Conservation (phyloP, 2,888 invertebrate genomes). For the Nemurella pictetii region DNA sequence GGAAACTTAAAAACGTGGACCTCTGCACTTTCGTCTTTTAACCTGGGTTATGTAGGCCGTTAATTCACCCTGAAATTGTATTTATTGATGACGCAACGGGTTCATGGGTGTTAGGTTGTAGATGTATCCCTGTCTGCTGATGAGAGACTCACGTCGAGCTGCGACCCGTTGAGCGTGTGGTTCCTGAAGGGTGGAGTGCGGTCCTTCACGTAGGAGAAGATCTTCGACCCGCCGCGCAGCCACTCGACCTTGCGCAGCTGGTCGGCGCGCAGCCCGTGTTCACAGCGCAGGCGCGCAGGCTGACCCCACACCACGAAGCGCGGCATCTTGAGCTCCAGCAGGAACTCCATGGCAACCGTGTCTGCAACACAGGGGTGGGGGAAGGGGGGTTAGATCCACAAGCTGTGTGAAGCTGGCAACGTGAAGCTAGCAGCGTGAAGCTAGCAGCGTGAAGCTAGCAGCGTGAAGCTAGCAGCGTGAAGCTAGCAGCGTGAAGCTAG, state of each 20-base stretch:
- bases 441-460: too few relatives aligned
- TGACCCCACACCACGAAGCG: constrained; percentile 73
- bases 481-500: too few relatives aligned
- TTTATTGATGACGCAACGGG: too few relatives aligned
- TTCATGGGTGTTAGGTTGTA: too few relatives aligned
- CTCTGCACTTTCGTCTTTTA: too few relatives aligned
- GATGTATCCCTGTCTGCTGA: too few relatives aligned
- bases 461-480: too few relatives aligned
- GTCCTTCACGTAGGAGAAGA: constrained; percentile 79
- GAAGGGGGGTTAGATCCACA: not conserved
- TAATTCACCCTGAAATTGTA: too few relatives aligned
- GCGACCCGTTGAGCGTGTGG: constrained; percentile 58
- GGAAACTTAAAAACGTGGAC: too few relatives aligned
- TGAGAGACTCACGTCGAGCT: constrained; percentile 69
- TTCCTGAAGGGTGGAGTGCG: constrained; percentile 70
- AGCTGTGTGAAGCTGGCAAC: too few relatives aligned
- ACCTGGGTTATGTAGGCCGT: too few relatives aligned
- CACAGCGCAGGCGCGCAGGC: constrained; percentile 71
- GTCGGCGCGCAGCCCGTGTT: constrained; percentile 73
- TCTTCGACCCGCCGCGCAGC: constrained; percentile 69
- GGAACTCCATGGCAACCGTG: constrained; percentile 50
- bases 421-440: too few relatives aligned
- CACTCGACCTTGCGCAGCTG: constrained; percentile 79
- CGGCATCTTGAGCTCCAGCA: constrained; percentile 68
- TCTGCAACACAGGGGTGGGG: constrained; percentile 30